Percentiles rank a stretch among this genome's conserved stretches.
Evolutionary conservation across 1,140 invertebrate genomes (phyloP).

Genomic region (Euwallacea similis): DNA sequence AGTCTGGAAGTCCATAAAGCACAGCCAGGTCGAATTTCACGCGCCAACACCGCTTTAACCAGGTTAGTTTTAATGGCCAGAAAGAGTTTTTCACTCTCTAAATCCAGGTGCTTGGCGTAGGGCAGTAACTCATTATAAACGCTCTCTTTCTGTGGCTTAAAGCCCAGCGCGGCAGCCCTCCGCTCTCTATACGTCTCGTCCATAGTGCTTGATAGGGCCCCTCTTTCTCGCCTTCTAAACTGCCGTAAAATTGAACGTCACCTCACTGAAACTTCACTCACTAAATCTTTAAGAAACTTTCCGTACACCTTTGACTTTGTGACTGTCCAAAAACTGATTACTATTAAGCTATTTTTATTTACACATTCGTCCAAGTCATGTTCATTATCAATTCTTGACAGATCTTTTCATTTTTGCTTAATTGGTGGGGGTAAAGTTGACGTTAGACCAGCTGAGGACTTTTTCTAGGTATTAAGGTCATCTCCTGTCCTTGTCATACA

Average conservation of each 20-base stretch:
- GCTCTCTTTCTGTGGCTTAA: constrained; percentile 64
- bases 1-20: constrained; percentile 64
- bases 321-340: constrained; percentile 18
- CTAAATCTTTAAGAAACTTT: no score
- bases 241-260: neutral
- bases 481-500: no score
- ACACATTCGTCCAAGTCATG: constrained; percentile 23
- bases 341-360: constrained; percentile 33
- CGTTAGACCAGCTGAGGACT: neutral
- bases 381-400: constrained; percentile 13
- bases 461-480: no score
- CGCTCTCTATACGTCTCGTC: constrained; percentile 43
- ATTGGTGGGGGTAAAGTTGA: neutral
- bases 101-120: constrained; percentile 66
- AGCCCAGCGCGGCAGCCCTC: constrained; percentile 47
- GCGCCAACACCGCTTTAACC: constrained; percentile 64
- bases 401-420: neutral
- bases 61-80: constrained; percentile 70
- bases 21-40: constrained; percentile 70
- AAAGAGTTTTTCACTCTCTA: constrained; percentile 64
- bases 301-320: no score
- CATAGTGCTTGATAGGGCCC: constrained; percentile 34
- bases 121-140: constrained; percentile 69
- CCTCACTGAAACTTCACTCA: neutral
- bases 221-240: neutral